Base-by-base conservation (phyloP, 2,797 vertebrate species). In the Chloroceryle amazona region DNA sequence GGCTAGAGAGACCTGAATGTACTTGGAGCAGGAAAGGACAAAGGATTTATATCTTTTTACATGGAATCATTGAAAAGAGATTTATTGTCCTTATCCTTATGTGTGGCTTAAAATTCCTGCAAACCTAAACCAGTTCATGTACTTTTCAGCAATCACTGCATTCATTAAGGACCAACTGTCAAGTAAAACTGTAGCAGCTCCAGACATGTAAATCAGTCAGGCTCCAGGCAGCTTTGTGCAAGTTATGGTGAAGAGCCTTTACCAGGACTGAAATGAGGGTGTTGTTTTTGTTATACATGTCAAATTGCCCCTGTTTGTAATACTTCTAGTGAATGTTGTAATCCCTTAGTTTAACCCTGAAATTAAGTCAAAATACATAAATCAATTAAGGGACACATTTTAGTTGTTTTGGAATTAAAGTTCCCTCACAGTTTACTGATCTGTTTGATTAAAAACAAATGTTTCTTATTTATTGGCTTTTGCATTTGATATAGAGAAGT, bases 291-390 rank as follows among this genome's bases (percentile, higher is more conserved):
- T 51, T 86, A 81, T 7, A 47, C 1, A 2, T 16, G n/a, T 81
- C 67, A 63, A 23, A 49, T 81, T 88, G 8, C 70, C 42, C 44
- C 81, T 78, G 73, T 37, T n/a, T 84, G 86, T 83, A 61, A 88
- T 95, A 89, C 57, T 95, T 82, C 65, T 55, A 62, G 46, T 62
- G 84, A 90, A 63, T 76, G 17, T 26, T 55, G 28, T 84, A 95
- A 96, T 91, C 86, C 39, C 18, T 83, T 89, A 91, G 49, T 93
- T 93, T 87, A 97, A 95, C 23, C 44, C 25, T 29, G 18, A 81
- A 5, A 4, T 96, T 61, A 95, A 74, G 16, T 87, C 20, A 72
- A 79, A 85, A 75, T 57, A 15, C 42, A 82, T 88, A 95, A 93
- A 97, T 94, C 80, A 96, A 46, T 71, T 39, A 90, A 87, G 20